Evolutionary conservation across 2,113 vertebrate genomes (phyloP).

Genomic region (Sapajus apella): DNA sequence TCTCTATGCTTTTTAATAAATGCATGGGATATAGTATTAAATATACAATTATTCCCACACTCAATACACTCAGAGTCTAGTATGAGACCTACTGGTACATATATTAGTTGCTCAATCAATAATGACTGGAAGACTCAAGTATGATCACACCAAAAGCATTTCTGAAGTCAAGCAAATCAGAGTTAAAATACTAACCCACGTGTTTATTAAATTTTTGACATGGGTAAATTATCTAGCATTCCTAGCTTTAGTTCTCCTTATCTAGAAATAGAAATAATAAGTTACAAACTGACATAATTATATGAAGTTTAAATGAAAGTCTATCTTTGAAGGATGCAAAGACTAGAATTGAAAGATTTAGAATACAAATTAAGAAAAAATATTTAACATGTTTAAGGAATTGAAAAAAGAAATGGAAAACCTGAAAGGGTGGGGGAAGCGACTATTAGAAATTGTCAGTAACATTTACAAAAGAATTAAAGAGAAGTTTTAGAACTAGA

Average conservation of each 20-base stretch:
- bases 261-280: background rate
- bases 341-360: background rate
- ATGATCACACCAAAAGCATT: background rate
- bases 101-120: background rate
- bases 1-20: background rate
- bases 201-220: background rate
- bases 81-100: background rate
- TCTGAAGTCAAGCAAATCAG: background rate
- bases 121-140: background rate
- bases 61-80: background rate
- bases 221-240: background rate
- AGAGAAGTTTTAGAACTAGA: background rate
- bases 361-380: background rate
- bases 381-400: background rate
- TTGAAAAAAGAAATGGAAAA: background rate
- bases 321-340: background rate
- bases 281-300: background rate
- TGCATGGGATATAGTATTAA: background rate
- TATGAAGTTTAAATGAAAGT: background rate
- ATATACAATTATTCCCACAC: background rate
- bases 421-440: background rate
- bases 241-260: background rate
- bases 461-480: slow-evolving; percentile 1
- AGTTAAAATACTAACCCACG: background rate
- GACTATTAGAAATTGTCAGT: background rate